Evolutionary conservation across 2,888 invertebrate species (phyloP).

Genomic region (Phasia obesa): DNA sequence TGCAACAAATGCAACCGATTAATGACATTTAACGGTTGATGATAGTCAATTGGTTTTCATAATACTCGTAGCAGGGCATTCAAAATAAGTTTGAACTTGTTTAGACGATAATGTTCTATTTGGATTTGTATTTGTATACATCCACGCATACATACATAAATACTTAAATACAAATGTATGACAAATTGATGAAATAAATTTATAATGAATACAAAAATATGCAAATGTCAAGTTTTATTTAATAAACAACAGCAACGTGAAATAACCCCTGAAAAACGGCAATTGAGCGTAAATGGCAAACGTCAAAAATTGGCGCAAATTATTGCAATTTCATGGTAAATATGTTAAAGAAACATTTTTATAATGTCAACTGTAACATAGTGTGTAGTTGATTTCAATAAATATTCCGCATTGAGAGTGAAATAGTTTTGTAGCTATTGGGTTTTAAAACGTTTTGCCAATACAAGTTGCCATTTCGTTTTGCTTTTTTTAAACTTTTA

Average conservation of each 20-base stretch:
- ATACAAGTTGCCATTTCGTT: constrained; percentile 43
- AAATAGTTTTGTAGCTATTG: constrained; percentile 20
- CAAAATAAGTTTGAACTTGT: constrained; percentile 45
- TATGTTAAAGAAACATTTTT: constrained; percentile 32
- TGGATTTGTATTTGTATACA: background rate
- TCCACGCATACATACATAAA: constrained; percentile 20
- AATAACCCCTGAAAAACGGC: background rate
- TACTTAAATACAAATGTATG: constrained; percentile 8
- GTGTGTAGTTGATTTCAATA: constrained; percentile 23
- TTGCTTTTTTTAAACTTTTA: constrained; percentile 24
- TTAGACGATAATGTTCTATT: constrained; percentile 30
- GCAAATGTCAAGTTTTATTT: constrained; percentile 54
- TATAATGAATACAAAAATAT: constrained; percentile 32
- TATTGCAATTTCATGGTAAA: constrained; percentile 66
- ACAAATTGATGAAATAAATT: constrained; percentile 17
- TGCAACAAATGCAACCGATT: constrained; percentile 57
- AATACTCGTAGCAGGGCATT: constrained; percentile 18
- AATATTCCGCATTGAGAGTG: background rate
- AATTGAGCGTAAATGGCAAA: constrained; percentile 33
- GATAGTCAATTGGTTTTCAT: constrained; percentile 56
- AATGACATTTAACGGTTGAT: constrained; percentile 50
- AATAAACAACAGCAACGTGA: constrained; percentile 56
- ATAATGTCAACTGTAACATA: background rate
- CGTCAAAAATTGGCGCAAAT: constrained; percentile 53
- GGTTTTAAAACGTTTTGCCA: constrained; percentile 56